Evolutionary conservation across 1,140 invertebrate species (phyloP), one percentile per base, ranked within the genome.

Genomic region (Drosophila orosa): DNA sequence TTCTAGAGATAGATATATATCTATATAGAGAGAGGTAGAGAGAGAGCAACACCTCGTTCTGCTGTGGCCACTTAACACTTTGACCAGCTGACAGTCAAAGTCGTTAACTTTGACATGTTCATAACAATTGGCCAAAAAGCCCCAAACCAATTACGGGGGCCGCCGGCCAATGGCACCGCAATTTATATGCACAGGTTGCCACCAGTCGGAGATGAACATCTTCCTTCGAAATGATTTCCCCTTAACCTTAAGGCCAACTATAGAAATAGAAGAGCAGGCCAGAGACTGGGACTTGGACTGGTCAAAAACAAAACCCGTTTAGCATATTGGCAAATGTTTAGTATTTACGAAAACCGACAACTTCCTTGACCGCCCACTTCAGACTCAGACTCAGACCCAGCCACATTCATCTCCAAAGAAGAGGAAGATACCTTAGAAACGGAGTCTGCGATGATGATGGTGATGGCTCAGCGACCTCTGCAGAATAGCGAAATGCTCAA

Each of bases 21-120:
- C n/a, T n/a, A n/a, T 10, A 29, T 31, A 15, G 24, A 47, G 24
- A 47, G 8, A 25, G 15, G 15, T 8, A 5, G 22, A 8, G 7
- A 12, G 10, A 19, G 15, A 25, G 52, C 52, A 72, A 71, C 68
- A 72, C 68, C 68, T 72, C 66, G 50, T 48, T 58, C 25, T 25
- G 33, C 39, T 39, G 19, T 24, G 40, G 47, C 63, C 84, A 87
- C 68, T 87, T 89, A 89, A 74, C 83, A 78, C 85, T 84, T 80
- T 84, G 80, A 71, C 80, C 73, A 65, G 80, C 84, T 87, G 84
- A 87, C 84, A 89, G 84, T 71, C 57, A 29, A 22, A 81, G 74
- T 89, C 74, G 81, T 89, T 87, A 80, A 80, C 84, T 87, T 87
- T 87, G 84, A 87, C 85, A 87, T 87, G 84, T 87, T 87, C 84